Evolutionary conservation across 1,140 invertebrate species (phyloP).

Genomic region (Phymorhynchus buccinoides): DNA sequence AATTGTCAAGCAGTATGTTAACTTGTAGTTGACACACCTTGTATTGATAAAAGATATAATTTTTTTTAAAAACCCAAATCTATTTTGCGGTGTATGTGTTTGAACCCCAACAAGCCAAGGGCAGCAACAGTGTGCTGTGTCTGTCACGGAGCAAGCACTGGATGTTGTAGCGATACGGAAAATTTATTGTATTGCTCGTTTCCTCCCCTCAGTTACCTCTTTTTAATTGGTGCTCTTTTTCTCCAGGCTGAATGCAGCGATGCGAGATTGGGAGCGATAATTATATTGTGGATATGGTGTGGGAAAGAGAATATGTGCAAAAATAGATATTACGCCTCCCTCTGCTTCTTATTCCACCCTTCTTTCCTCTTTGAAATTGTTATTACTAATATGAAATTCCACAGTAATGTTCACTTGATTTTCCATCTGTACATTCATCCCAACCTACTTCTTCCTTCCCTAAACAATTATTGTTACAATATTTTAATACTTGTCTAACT

Average conservation of each 20-base stretch:
- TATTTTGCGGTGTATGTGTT: not conserved
- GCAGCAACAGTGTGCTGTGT: slow-evolving; percentile 30
- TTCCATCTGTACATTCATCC: not conserved
- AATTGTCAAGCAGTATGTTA: not conserved
- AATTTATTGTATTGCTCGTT: slow-evolving; percentile 1
- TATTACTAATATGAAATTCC: not conserved
- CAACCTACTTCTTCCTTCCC: not conserved
- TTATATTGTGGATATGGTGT: not conserved
- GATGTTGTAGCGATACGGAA: not conserved
- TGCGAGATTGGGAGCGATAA: not conserved
- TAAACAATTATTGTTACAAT: not conserved
- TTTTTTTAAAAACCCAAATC: not conserved
- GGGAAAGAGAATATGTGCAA: too few relatives aligned
- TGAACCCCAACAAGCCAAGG: slow-evolving; percentile 8
- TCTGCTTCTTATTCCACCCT: too few relatives aligned
- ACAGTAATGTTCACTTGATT: not conserved
- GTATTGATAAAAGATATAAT: not conserved
- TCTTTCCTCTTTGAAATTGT: not conserved
- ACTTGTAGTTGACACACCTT: not conserved
- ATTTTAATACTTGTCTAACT: not conserved
- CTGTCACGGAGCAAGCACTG: slow-evolving; percentile 15
- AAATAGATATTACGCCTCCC: too few relatives aligned
- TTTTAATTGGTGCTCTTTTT: not conserved
- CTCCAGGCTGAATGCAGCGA: not conserved
- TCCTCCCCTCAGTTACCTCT: not conserved